Evolutionary conservation across 2,888 invertebrate species (phyloP), one percentile per base, ranked within the genome.

Genomic region (Parnassius mnemosyne): DNA sequence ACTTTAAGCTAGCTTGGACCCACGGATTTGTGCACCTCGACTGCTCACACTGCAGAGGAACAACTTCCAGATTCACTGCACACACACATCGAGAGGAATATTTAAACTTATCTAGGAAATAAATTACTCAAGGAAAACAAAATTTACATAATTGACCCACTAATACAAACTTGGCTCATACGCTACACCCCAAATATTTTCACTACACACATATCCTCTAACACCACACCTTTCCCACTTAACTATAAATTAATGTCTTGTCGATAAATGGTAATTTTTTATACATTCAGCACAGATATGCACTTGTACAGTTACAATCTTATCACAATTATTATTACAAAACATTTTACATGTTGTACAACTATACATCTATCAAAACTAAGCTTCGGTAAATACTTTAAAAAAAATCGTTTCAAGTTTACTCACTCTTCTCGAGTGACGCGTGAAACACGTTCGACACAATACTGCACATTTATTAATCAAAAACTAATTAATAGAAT

Each of bases 311-410:
- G 75, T 76, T 71, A 72, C 62, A 63, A 69, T 68, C 75, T 74
- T 82, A 83, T 82, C 80, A 83, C 81, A 78, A 72, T 78, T 75
- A 78, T 75, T 71, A 74, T 62, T 60, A 57, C 54, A 52, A 46
- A 47, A 60, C 49, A 50, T 44, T 13, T 51, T 51, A 25, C 51
- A 51, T 11, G 20, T 25, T 51, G 10, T 50, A 47, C 47, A 47
- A 34, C 34, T 34, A 34, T 5, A 3, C 34, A 34, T 34, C 34
- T 34, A 34, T 34, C 34, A 5, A 34, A 34, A 34, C 7, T 34
- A 34, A 34, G 7, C 34, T 34, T 34, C 34, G 7, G 34, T 34
- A 34, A 34, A 34, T 34, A 34, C 34, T 7, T 34, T 3, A 34
- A 20, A 34, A 5, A 34, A 7, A 34, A 34, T 0, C 34, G 34